A percentile compares a stretch with the other conserved stretches of the same genome.
Evolutionary conservation across 2,797 vertebrate genomes (phyloP).

Genomic region (Lateolabrax maculatus): DNA sequence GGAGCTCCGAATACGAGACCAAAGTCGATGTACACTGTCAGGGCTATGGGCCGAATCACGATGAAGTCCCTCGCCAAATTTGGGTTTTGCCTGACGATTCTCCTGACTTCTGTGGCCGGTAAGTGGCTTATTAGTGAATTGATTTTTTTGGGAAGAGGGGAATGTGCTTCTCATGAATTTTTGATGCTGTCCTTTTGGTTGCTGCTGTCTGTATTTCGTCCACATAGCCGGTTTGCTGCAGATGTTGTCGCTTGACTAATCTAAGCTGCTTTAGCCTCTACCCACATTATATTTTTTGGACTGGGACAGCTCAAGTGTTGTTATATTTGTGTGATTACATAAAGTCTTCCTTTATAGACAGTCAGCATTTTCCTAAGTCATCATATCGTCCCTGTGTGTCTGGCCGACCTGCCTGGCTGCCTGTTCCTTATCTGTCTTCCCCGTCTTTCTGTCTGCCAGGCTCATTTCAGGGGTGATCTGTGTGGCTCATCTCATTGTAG

Average conservation of each 20-base stretch:
- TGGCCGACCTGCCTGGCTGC: conserved; percentile 8
- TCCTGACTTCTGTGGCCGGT: conserved; percentile 85
- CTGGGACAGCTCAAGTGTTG: background rate
- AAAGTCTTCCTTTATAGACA: background rate
- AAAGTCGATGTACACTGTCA: conserved; percentile 50
- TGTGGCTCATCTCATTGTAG: conserved; percentile 34
- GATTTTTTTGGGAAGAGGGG: conserved; percentile 2
- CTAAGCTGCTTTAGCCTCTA: background rate
- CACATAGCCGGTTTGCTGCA: conserved; percentile 17
- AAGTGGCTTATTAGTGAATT: conserved; percentile 63
- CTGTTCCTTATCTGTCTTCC: conserved; percentile 26
- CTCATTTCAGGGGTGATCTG: conserved; percentile 43
- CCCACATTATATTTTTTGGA: background rate
- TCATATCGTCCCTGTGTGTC: background rate
- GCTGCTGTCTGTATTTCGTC: background rate
- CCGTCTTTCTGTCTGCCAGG: conserved; percentile 25
- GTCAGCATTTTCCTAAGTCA: background rate
- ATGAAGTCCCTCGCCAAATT: conserved; percentile 79
- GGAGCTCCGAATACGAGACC: conserved; percentile 45
- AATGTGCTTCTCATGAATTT: conserved; percentile 51
- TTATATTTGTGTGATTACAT: background rate
- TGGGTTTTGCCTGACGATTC: conserved; percentile 79
- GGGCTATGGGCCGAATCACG: conserved; percentile 75
- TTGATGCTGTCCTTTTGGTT: conserved; percentile 28
- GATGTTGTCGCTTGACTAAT: conserved; percentile 37